Conservation (phyloP, 2,113 vertebrate species). For the Cyanocitta stelleri region DNA sequence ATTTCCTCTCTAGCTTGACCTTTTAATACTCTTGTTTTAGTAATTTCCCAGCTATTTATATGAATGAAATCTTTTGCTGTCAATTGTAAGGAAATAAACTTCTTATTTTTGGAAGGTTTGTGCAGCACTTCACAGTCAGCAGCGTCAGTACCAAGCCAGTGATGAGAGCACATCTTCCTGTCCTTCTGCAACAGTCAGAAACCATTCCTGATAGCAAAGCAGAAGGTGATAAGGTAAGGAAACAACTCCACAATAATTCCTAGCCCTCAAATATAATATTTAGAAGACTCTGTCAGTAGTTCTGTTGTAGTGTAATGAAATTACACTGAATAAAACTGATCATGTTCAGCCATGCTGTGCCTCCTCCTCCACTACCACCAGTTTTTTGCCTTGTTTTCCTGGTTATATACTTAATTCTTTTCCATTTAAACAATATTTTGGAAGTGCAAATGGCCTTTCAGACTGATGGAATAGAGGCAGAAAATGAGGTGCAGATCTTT, state of each 20-base stretch:
- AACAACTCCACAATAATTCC: neutral
- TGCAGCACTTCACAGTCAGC: conserved; percentile 85
- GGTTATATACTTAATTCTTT: neutral
- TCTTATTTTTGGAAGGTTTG: conserved; percentile 75
- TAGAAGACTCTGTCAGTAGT: neutral
- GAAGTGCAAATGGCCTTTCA: neutral
- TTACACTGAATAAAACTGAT: too few species aligned
- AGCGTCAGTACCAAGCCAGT: conserved; percentile 83
- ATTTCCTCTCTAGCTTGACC: neutral
- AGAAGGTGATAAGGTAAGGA: conserved; percentile 80
- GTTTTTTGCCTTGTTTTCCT: neutral
- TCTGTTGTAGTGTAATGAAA: neutral
- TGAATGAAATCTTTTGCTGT: neutral
- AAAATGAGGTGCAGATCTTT: neutral
- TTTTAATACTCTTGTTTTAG: neutral
- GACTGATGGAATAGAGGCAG: neutral
- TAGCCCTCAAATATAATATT: accelerated
- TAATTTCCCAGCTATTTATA: neutral
- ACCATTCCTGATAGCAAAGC: conserved; percentile 25
- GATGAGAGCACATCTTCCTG: conserved; percentile 80
- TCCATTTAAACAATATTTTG: neutral
- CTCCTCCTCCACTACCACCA: neutral
- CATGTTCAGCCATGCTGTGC: neutral
- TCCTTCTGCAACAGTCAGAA: conserved; percentile 76
- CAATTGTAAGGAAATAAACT: neutral